Evolutionary conservation across 2,888 invertebrate species (phyloP).

Genomic region (Sipunculus nudus): DNA sequence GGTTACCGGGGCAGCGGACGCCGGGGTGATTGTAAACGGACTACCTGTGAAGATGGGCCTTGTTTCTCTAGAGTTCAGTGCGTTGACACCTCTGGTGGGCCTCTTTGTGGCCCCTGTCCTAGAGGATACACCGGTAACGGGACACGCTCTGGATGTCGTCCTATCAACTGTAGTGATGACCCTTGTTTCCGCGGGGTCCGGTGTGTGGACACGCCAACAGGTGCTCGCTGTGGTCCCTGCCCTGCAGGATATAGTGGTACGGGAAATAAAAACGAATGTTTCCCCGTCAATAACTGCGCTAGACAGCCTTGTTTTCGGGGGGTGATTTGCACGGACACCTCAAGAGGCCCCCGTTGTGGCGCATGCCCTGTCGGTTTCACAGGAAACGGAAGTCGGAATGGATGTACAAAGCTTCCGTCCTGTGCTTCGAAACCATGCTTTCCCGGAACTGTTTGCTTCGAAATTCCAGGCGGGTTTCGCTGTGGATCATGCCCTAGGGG

Average conservation of each 20-base stretch:
- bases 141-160: conserved; percentile 12
- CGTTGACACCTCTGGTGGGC: too few species aligned
- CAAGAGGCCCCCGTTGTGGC: conserved; percentile 72
- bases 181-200: conserved; percentile 75
- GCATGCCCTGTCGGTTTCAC: conserved; percentile 76
- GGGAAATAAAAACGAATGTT: conserved; percentile 72
- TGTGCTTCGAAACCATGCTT: too few species aligned
- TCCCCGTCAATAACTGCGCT: too few species aligned
- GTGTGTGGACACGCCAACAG: conserved; percentile 37
- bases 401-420: too few species aligned
- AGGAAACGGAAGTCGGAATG: conserved; percentile 27
- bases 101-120: too few species aligned
- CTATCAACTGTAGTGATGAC: conserved; percentile 74
- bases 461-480: not conserved
- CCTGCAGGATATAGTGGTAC: conserved; percentile 79
- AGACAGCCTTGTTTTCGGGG: conserved; percentile 79
- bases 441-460: too few species aligned
- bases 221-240: conserved; percentile 76
- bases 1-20: conserved; percentile 82
- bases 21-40: too few species aligned
- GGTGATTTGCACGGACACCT: conserved; percentile 37
- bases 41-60: too few species aligned
- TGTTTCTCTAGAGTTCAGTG: too few species aligned
- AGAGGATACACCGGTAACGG: conserved; percentile 9
- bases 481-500: conserved; percentile 11